Evolutionary conservation across 2,113 vertebrate genomes (phyloP), one percentile per base, ranked within the genome.

Genomic region (Salminus brasiliensis): DNA sequence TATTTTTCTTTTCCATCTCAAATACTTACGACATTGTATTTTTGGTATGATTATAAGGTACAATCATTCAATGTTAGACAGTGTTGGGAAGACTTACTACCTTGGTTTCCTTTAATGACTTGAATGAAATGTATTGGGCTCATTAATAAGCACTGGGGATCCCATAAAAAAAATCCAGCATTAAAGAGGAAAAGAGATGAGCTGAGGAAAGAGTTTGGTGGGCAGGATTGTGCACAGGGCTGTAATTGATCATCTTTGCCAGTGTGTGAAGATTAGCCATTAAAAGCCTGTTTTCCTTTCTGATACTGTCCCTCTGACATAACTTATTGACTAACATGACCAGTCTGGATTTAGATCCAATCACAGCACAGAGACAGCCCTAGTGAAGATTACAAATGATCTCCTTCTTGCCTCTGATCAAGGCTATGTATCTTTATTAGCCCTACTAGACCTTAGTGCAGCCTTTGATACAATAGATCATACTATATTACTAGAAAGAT

Each of bases 71-170:
- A n/a, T n/a, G n/a, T n/a, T n/a, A n/a, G n/a, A n/a, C n/a, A n/a
- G n/a, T n/a, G n/a, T n/a, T n/a, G n/a, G n/a, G n/a, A n/a, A 90
- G 95, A 97, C 95, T 96, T 97, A 96, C 95, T 96, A 95, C 96
- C 92, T 92, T 94, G 93, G 95, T 97, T 97, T 96, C 96, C 95
- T 96, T 95, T 97, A 97, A 97, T 96, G 97, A 97, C 95, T 96
- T 96, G n/a, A n/a, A n/a, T 95, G 92, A 95, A 96, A 97, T 97
- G 94, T 93, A 97, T 97, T 96, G 95, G 94, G 93, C 95, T 98
- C 94, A 95, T 97, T 98, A 97, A 95, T 93, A 95, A 96, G 94
- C 94, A 91, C 93, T 92, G 92, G 94, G 95, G 96, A 1, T 97
- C 95, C 95, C 95, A 90, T 92, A 97, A 97, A 95, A 97, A 96